A percentile compares a stretch with the other conserved stretches of the same genome.
phyloP scores from a whole-genome alignment of 1,140 invertebrate genomes.

The Drosophila ficusphila region DNA sequence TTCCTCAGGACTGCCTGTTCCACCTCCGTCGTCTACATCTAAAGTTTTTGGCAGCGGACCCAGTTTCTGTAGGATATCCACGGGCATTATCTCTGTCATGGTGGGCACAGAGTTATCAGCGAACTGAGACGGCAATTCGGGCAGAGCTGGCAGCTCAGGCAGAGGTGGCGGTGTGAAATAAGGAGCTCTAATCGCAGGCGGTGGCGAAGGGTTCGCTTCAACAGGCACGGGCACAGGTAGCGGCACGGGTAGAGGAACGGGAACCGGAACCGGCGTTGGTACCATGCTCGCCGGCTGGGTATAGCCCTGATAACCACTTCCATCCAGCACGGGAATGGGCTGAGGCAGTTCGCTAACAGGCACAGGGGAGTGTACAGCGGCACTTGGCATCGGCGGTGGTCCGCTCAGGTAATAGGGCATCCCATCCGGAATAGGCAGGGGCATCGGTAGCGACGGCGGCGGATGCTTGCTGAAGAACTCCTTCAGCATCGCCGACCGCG shows the following conservation, averaged over 20 bases:
- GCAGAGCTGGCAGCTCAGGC: constrained; percentile 30
- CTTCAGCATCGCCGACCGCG: constrained; percentile 44
- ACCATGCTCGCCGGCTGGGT: constrained; percentile 1
- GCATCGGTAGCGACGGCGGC: constrained; percentile 48
- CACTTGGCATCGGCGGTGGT: constrained; percentile 36
- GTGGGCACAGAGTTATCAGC: constrained; percentile 46
- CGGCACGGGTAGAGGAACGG: constrained; percentile 22
- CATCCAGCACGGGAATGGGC: constrained; percentile 22
- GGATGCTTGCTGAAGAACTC: constrained; percentile 69
- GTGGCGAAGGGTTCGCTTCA: not conserved
- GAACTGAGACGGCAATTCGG: constrained; percentile 46
- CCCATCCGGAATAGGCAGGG: constrained; percentile 11
- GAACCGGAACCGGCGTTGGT: constrained; percentile 12
- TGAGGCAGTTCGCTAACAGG: constrained; percentile 19
- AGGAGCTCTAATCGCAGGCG: constrained; percentile 6
- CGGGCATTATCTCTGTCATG: constrained; percentile 67
- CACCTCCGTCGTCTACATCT: constrained; percentile 48
- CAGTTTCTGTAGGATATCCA: constrained; percentile 65
- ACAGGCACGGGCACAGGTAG: constrained; percentile 20
- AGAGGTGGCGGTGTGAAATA: constrained; percentile 61
- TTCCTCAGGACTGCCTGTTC: constrained; percentile 23
- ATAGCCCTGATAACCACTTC: constrained; percentile 12
- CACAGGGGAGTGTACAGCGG: constrained; percentile 4
- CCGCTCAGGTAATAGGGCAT: constrained; percentile 34
- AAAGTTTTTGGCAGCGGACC: constrained; percentile 66